Conservation (phyloP, 2,113 vertebrate genomes). For the Accipiter cooperii region DNA sequence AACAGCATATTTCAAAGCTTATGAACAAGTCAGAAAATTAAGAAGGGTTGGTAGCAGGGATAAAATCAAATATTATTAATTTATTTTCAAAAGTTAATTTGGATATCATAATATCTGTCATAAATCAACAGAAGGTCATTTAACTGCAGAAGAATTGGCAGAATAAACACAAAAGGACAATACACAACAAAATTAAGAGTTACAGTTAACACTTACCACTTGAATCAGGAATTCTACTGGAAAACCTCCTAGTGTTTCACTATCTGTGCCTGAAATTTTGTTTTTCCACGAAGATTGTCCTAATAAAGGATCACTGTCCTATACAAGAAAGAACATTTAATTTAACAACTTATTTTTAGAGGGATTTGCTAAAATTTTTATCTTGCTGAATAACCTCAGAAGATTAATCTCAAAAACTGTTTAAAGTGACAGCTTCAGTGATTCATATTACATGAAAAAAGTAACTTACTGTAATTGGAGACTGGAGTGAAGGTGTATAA, state of each 20-base stretch:
- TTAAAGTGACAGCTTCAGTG: not conserved
- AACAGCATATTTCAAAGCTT: not conserved
- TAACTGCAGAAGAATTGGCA: not conserved
- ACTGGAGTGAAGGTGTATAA: constrained; percentile 83
- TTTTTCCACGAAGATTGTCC: constrained; percentile 91
- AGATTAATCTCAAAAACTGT: not conserved
- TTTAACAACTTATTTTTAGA: not conserved
- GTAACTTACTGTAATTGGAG: constrained; percentile 81
- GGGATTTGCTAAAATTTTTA: not conserved
- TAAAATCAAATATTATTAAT: not conserved
- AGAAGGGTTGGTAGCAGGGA: fast-evolving
- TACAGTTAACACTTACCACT: constrained; percentile 81
- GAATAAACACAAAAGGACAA: not conserved
- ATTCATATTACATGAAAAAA: not conserved
- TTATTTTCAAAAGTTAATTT: not conserved
- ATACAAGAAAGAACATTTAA: constrained; percentile 11
- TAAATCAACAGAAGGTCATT: not conserved
- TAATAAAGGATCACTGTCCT: constrained; percentile 93
- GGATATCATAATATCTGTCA: not conserved
- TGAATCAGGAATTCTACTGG: constrained; percentile 97
- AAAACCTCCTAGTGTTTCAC: constrained; percentile 94
- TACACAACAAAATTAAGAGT: not conserved
- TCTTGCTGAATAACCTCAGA: not conserved
- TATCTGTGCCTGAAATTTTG: constrained; percentile 87
- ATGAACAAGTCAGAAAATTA: not conserved